These are phyloP conservation scores for Amblyopsis hoosieri DNA, from an alignment of 2,797 vertebrate genomes.

Conservation along the genomic window DNA sequence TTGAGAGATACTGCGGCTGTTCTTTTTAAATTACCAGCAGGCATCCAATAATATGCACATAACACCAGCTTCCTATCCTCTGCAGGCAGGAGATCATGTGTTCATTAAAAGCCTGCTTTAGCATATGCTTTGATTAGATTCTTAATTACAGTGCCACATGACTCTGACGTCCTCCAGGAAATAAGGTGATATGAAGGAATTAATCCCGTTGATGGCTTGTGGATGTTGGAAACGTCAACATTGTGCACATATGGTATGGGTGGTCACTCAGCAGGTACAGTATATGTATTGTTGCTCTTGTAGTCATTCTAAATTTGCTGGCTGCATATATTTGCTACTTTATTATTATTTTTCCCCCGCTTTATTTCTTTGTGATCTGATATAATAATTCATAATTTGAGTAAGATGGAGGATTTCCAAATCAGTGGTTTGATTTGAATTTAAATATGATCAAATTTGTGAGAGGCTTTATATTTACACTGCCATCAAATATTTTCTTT, in stretches of 20 bases:
- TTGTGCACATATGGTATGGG: slow-evolving; percentile 5
- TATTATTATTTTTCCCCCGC: too few relatives aligned
- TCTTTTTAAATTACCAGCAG: slow-evolving; percentile 48
- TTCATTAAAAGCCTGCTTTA: slow-evolving; percentile 73
- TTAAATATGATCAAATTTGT: too few relatives aligned
- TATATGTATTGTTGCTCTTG: not conserved
- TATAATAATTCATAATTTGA: too few relatives aligned
- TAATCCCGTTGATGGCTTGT: slow-evolving; percentile 31
- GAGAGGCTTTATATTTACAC: too few relatives aligned
- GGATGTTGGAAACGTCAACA: too few relatives aligned
- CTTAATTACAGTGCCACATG: slow-evolving; percentile 70
- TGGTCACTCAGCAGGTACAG: slow-evolving; percentile 29
- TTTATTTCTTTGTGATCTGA: too few relatives aligned
- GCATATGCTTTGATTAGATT: slow-evolving; percentile 76
- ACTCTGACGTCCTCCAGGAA: slow-evolving; percentile 55
- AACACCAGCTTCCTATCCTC: slow-evolving; percentile 63
- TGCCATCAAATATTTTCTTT: too few relatives aligned
- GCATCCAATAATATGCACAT: slow-evolving; percentile 61
- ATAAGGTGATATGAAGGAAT: slow-evolving; percentile 50
- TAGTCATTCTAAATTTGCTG: too few relatives aligned
- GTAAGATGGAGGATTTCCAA: too few relatives aligned
- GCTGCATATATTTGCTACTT: too few relatives aligned
- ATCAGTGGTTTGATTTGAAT: too few relatives aligned
- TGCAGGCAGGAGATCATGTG: slow-evolving; percentile 66
- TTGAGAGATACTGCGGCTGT: slow-evolving; percentile 1